Base-by-base conservation (phyloP, 2,888 invertebrate genomes). In the Melanargia galathea region DNA sequence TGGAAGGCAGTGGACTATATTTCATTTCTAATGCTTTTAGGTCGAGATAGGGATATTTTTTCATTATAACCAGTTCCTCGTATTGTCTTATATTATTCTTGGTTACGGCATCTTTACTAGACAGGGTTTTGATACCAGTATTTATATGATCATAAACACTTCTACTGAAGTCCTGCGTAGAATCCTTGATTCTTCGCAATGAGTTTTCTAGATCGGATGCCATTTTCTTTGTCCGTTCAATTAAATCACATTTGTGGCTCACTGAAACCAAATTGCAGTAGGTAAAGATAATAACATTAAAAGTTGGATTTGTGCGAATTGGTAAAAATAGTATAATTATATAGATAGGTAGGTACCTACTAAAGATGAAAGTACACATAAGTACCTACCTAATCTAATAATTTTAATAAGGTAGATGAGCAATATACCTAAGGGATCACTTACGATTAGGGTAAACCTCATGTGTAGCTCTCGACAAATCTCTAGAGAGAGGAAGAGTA, bases 41-140 rank as follows among this genome's bases (percentile, higher is more conserved):
- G 66, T 91, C 90, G 38, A 91, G 71, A 70, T 84, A 91, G 0
- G 90, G 90, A 72, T 90, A 84, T 68, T 91, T 91, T 66, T 91
- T 91, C 85, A 84, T 86, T 13, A 90, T 85, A 10, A 91, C 90
- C 30, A 89, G 69, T 69, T 86, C 83, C 63, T 89, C 90, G 60
- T 84, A 91, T 51, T 86, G 81, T 2, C 81, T 79, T 0, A 87
- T 67, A 59, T 86, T 84, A 58, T 82, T 77, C n/a, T 83, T 83
- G 40, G 69, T 83, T 8, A 83, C 65, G 13, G 74, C 69, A 60
- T 78, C 77, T 49, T 77, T 79, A 24, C 60, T 62, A 11, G 57
- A 22, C 22, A 67, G 54, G 8, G 63, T 70, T 67, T 70, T 73
- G 11, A 68, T 67, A n/a, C 52, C 70, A 33, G 66, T 67, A 54